Conservation (phyloP, 2,888 invertebrate genomes). For the Nysson spinosus region DNA sequence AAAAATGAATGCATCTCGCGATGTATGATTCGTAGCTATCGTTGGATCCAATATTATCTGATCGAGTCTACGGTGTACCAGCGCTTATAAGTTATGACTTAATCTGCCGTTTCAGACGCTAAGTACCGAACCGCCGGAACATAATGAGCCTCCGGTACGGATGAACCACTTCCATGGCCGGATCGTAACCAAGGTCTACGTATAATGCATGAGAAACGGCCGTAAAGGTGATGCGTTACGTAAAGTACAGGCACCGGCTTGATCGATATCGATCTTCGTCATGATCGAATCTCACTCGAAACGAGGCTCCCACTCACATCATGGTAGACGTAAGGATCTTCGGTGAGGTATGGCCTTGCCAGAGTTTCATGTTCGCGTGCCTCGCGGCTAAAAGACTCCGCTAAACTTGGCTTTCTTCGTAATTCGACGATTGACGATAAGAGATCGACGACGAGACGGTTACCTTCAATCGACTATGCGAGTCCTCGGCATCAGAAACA, state of each 20-base stretch:
- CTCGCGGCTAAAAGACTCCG: conserved; percentile 42
- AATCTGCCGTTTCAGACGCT: conserved; percentile 64
- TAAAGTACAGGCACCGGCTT: conserved; percentile 55
- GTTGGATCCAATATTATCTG: conserved; percentile 38
- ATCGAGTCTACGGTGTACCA: conserved; percentile 29
- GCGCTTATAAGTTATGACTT: conserved; percentile 69
- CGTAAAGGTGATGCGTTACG: conserved; percentile 60
- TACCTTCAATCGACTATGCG: background rate
- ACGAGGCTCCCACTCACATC: conserved; percentile 39
- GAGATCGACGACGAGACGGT: conserved; percentile 29
- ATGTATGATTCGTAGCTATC: conserved; percentile 5
- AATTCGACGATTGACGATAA: conserved; percentile 60
- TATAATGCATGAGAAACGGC: conserved; percentile 41
- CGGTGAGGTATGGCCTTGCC: conserved; percentile 17
- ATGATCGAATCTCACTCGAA: conserved; percentile 52
- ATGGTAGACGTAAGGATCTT: conserved; percentile 24
- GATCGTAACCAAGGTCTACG: conserved; percentile 13
- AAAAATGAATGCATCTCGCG: background rate
- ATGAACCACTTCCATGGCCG: conserved; percentile 41
- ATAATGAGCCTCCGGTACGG: conserved; percentile 57
- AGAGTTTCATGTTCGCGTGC: conserved; percentile 33
- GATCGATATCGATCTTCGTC: conserved; percentile 67
- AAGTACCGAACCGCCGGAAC: conserved; percentile 53
- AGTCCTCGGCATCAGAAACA: conserved; percentile 10
- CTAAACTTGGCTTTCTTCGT: conserved; percentile 43